Conservation (phyloP, 53 echinoderm and acorn worm species). For the Holothuria scabra region DNA sequence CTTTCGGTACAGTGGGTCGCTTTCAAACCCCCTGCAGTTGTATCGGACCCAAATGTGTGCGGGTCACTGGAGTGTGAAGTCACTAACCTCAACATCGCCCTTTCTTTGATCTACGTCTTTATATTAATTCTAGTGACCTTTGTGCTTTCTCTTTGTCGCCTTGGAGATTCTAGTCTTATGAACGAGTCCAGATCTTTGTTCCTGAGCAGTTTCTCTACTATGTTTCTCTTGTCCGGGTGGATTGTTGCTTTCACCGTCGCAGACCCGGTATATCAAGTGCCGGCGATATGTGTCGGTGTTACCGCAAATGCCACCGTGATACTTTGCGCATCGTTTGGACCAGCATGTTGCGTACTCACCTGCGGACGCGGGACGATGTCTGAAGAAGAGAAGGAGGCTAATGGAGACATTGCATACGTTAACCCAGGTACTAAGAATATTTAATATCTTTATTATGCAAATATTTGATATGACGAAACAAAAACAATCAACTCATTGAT, state of each 20-base stretch:
- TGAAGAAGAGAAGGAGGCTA: not conserved
- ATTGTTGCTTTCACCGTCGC: not conserved
- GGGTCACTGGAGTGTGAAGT: not conserved
- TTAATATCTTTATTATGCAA: too few relatives aligned
- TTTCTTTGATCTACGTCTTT: conserved; percentile 38
- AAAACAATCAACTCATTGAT: too few relatives aligned
- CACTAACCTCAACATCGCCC: not conserved
- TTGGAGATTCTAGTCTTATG: not conserved
- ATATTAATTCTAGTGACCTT: conserved; percentile 13
- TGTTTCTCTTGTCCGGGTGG: conserved; percentile 19
- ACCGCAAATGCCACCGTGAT: conserved; percentile 38
- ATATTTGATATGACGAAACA: too few relatives aligned
- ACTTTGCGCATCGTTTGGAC: conserved; percentile 10
- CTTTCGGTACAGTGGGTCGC: conserved; percentile 29
- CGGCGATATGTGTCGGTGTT: conserved; percentile 21
- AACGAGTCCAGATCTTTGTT: conserved; percentile 30
- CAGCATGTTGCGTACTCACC: conserved; percentile 8
- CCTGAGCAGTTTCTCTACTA: not conserved
- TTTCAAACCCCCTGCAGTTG: not conserved
- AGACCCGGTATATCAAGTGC: conserved; percentile 1
- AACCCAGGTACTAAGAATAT: conserved; percentile 31
- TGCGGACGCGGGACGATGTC: conserved; percentile 1
- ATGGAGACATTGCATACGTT: conserved; percentile 11
- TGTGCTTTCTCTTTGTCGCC: not conserved
- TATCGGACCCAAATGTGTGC: not conserved